phyloP scores from a whole-genome alignment of 2,797 vertebrate species.

The Glyptemys insculpta region DNA sequence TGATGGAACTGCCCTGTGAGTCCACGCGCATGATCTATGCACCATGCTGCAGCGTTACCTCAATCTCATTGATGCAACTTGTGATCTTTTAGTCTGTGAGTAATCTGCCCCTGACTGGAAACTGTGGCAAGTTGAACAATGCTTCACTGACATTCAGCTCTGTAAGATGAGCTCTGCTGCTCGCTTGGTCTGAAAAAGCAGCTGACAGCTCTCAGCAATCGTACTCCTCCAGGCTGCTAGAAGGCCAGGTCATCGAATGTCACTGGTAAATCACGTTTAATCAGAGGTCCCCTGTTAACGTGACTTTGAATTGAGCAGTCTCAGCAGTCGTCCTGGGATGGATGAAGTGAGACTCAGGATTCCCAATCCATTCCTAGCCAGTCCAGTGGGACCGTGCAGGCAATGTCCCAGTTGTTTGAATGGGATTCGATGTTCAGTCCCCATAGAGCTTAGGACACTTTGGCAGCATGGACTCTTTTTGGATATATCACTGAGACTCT shows the following conservation, averaged over 20 bases:
- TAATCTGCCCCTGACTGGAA: not conserved
- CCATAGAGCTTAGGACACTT: not conserved
- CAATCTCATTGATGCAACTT: not conserved
- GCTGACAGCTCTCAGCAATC: not conserved
- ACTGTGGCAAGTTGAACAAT: not conserved
- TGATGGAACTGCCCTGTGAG: not conserved
- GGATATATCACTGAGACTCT: not conserved
- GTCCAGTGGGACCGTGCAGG: not conserved
- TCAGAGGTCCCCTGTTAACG: not conserved
- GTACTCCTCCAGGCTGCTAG: not conserved
- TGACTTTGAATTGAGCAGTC: not conserved
- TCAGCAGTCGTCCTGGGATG: accelerated
- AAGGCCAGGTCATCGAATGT: not conserved
- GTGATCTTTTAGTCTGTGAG: not conserved
- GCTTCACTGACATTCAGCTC: not conserved
- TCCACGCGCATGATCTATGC: not conserved
- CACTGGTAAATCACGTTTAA: not conserved
- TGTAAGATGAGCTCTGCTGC: not conserved
- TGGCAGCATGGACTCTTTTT: not conserved
- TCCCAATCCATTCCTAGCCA: not conserved
- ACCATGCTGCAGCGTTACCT: accelerated
- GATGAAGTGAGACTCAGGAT: not conserved
- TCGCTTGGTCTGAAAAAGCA: not conserved
- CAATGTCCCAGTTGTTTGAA: too few species aligned
- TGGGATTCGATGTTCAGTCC: not conserved